Evolutionary conservation across 2,888 invertebrate species (phyloP), one percentile per base, ranked within the genome.

Genomic region (Tipula unca): DNA sequence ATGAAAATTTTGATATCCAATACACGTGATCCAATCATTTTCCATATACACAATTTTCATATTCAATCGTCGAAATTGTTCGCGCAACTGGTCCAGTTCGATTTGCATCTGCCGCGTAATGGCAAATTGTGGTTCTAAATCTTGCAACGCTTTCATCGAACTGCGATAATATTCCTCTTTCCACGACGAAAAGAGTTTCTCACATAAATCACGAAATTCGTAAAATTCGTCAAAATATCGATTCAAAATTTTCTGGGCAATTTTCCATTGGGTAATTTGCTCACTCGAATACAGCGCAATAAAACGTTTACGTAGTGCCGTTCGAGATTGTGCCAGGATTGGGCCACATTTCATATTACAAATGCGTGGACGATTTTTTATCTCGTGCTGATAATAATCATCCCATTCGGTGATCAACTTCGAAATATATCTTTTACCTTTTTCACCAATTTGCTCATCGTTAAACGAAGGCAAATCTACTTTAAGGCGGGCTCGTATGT

Each of bases 1-100:
- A 17, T 90, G 90, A 54, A 91, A 91, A 86, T 91, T 91, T 87
- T 91, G 91, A 85, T 91, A 84, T 88, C 90, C 90, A 0, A 89
- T 89, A 20, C 89, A 88, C 0, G 89, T 88, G 82, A 89, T 89
- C 90, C 90, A 90, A 85, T 90, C 89, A 1, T 89, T 89, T 86
- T 91, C 91, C 20, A 89, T 89, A 32, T 89, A 90, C 3, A 90
- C 90, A 82, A 91, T 91, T 42, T 90, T 89, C 90, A 90, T 90
- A 86, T 89, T 90, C 1, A 90, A 86, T 85, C 88, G 87, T n/a
- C 87, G 88, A 2, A 87, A 87, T 25, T 88, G 87, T 0, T 89
- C 89, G 85, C 88, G 89, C 29, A 90, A 84, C 1, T 88, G 87
- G 0, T 88, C 88, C 1, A 86, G 87, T 29, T 89, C 87, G 1